These are phyloP conservation scores for Distichodus sexfasciatus DNA, from an alignment of 2,797 vertebrate species.

Conservation along the genomic window DNA sequence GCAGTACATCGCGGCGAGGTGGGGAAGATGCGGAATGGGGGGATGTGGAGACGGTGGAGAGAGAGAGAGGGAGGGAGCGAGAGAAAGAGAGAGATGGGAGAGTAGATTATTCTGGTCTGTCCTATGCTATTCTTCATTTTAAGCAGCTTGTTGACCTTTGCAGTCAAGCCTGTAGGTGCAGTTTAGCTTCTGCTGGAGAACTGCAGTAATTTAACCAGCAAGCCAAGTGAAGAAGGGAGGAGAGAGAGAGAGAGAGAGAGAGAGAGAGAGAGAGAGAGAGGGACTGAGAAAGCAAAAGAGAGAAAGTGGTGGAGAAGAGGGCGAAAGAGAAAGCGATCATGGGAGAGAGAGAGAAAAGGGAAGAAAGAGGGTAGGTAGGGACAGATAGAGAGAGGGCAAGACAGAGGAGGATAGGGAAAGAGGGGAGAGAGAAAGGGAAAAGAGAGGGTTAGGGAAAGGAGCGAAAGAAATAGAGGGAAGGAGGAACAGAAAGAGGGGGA, in stretches of 20 bases:
- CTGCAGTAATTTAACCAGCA: conserved; percentile 69
- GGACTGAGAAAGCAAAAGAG: too few relatives aligned
- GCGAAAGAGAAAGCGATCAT: too few relatives aligned
- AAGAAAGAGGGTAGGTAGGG: too few relatives aligned
- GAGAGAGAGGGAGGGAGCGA: conserved; percentile 6
- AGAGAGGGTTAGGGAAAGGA: too few relatives aligned
- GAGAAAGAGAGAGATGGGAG: conserved; percentile 35
- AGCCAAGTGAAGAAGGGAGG: conserved; percentile 54
- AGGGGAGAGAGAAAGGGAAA: too few relatives aligned
- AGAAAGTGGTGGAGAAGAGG: too few relatives aligned
- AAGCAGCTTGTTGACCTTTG: conserved; percentile 77
- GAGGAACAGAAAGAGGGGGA: too few relatives aligned
- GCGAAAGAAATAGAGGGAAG: too few relatives aligned
- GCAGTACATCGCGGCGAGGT: conserved; percentile 46
- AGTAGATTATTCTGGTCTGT: conserved; percentile 63
- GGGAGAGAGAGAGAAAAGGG: too few relatives aligned
- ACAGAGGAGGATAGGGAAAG: too few relatives aligned
- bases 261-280: conserved; percentile 22
- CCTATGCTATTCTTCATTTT: conserved; percentile 74
- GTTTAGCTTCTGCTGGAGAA: conserved; percentile 64
- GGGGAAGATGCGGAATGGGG: not conserved
- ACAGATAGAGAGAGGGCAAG: too few relatives aligned
- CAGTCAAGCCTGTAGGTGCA: conserved; percentile 72
- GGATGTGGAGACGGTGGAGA: not conserved
- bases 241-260: conserved; percentile 35